Base-by-base conservation (phyloP, 2,113 vertebrate genomes). In the Phoenicopterus ruber region DNA sequence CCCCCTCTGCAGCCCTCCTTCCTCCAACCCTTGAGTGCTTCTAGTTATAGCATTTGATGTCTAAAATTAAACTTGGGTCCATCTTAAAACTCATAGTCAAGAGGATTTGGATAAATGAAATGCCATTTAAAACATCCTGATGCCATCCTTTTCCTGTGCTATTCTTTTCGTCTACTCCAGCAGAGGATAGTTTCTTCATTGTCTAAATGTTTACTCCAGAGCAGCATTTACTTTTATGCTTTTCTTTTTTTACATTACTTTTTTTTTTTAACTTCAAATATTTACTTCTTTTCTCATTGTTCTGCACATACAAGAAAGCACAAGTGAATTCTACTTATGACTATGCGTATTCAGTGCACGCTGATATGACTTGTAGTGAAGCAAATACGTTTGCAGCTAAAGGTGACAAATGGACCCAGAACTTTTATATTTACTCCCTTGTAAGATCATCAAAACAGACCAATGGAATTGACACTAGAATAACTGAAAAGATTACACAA, bases 41-140 rank as follows among this genome's bases (percentile, higher is more conserved):
- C 94, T 50, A 85, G 83, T 91, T 95, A 93, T 77, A 96, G 42
- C 26, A 85, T 58, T 44, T 80, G 32, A 61, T 90, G 91, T 94
- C 87, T 90, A 93, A 94, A 94, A 83, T 95, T 90, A 93, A 77
- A 85, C 26, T 91, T 69, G 62, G 21, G 63, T 85, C 29, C 42
- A 46, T 82, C 82, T 90, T 89, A 79, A 88, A 92, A 67, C 32
- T 84, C 92, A 84, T 88, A 63, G 32, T 76, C 93, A 65, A 72
- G 77, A 91, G 17, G 76, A 77, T 46, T 42, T 58, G 32, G 84
- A 95, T 93, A 47, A 82, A 73, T 78, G 42, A 73, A 91, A 93
- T 90, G 29, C 38, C 70, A 66, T 72, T 71, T 79, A 63, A 92
- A 92, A 76, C 40, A 69, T 63, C 25, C 49, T 38, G 42, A 28